phyloP scores from a whole-genome alignment of 1,140 invertebrate genomes.

The Hyles vespertilio region DNA sequence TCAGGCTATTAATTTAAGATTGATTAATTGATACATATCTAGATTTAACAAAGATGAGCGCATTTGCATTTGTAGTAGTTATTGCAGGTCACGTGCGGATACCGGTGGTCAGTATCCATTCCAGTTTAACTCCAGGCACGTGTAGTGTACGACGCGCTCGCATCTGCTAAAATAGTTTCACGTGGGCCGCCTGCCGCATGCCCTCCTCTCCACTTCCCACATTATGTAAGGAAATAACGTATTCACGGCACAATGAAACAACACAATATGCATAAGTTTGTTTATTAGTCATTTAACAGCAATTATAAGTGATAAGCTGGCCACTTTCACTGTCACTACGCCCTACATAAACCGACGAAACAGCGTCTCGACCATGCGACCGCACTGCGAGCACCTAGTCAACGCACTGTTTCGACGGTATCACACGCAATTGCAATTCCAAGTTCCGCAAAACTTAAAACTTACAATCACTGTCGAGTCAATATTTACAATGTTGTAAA shows the following conservation, averaged over 20 bases:
- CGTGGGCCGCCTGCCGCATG: background rate
- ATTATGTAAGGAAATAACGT: conserved; percentile 3
- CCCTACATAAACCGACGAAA: background rate
- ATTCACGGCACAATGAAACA: conserved; percentile 16
- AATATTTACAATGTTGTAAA: conserved; percentile 51
- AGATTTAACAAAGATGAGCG: too few species aligned
- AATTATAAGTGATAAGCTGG: conserved; percentile 64
- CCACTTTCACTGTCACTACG: conserved; percentile 25
- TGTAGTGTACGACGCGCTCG: background rate
- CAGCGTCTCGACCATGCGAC: background rate
- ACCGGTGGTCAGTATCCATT: background rate
- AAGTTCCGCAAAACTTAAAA: conserved; percentile 46
- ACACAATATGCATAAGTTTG: conserved; percentile 19
- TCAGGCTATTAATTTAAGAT: too few species aligned
- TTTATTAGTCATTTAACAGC: conserved; percentile 60
- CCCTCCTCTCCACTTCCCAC: background rate
- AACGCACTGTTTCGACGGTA: conserved; percentile 30
- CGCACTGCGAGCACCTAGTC: background rate
- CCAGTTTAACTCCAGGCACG: conserved; percentile 5
- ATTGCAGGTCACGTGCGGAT: too few species aligned
- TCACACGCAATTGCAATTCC: conserved; percentile 32
- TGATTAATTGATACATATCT: too few species aligned
- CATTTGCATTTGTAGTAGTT: too few species aligned
- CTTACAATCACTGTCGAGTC: conserved; percentile 60
- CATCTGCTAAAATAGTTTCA: conserved; percentile 4